phyloP scores from a whole-genome alignment of 2,113 vertebrate species.

The Anarhynchus alexandrinus region DNA sequence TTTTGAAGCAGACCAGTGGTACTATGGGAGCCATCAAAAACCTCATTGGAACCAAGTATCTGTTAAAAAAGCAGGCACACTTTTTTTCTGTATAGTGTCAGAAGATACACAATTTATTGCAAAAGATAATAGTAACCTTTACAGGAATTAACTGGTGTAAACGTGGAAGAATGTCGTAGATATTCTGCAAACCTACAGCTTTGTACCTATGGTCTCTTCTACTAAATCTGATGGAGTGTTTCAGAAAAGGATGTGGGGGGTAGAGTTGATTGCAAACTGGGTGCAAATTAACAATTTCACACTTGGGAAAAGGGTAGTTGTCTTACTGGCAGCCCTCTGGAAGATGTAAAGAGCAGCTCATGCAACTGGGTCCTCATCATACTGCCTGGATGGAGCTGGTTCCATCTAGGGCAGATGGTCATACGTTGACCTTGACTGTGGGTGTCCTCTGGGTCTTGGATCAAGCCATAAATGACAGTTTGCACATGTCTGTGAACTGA shows the following conservation, averaged over 20 bases:
- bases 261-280: not conserved
- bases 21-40: not conserved
- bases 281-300: rapidly evolving
- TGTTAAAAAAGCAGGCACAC: not conserved
- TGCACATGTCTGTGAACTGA: not conserved
- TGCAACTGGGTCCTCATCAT: not conserved
- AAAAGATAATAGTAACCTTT: not conserved
- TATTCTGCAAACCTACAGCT: not conserved
- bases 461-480: not conserved
- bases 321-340: not conserved
- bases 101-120: not conserved
- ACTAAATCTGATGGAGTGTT: not conserved
- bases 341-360: not conserved
- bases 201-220: not conserved
- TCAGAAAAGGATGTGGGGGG: not conserved
- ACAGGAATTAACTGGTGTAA: not conserved
- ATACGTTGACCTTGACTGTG: not conserved
- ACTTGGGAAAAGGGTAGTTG: not conserved
- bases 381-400: not conserved
- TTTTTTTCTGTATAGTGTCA: not conserved
- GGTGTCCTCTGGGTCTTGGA: not conserved
- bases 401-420: not conserved
- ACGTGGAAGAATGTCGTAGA: not conserved
- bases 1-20: not conserved
- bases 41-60: not conserved